Evolutionary conservation across 2,113 vertebrate genomes (phyloP), one percentile per base, ranked within the genome.

Genomic region (Menidia beryllina): DNA sequence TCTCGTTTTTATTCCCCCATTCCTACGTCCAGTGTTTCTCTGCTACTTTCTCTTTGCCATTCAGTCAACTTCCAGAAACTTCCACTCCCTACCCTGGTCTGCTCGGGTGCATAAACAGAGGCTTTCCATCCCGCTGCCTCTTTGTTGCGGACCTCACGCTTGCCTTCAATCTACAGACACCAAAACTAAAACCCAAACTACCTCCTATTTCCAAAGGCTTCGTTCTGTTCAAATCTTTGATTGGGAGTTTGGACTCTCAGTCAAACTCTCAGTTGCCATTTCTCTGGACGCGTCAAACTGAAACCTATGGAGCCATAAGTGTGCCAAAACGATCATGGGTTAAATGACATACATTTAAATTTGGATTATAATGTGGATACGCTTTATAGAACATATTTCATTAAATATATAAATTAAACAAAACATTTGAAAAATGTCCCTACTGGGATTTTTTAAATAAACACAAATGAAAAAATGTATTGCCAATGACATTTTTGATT

Each of bases 21-120:
- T 63, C 15, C 9, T 43, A 12, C 21, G 9, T 54, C 88, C 87
- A 82, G 82, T 62, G 72, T 91, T 88, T 81, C 77, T 87, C 76
- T 84, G 78, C 91, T 85, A 95, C 94, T 81, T 95, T 72, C 94
- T 88, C 88, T 86, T 54, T 55, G 50, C 85, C 69, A 13, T n/a
- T 69, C 69, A 1, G 24, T 82, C 86, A 24, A 91, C 91, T 88
- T 93, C 61, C 89, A 71, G 43, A 60, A 88, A 83, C 72, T 12
- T 41, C 15, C 67, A 10, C 23, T 77, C 56, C 23, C 48, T 48
- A 8, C 65, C 15, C 7, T 27, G 5, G 43, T 48, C 68, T 53
- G 56, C 54, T 38, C 45, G 59, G 19, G 15, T 38, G 10, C 45
- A 74, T 52, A 77, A 47, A 63, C 41, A 36, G 53, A 48, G 3